A percentile compares a stretch with the other conserved stretches of the same genome.
Conservation (phyloP, 2,113 vertebrate genomes). For the Actinemys pallida region DNA sequence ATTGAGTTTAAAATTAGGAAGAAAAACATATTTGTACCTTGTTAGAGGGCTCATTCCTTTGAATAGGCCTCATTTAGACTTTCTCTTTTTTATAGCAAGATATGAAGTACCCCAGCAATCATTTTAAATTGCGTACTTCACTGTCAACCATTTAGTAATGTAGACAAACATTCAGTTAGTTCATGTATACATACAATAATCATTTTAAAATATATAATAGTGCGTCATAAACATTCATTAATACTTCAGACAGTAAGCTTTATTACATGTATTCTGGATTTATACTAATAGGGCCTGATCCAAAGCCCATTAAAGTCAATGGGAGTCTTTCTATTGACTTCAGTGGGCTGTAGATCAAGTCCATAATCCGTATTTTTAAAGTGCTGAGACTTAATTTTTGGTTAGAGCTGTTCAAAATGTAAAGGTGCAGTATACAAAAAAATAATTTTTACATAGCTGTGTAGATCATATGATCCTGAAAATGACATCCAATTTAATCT, state of each 20-base stretch:
- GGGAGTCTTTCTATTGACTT: neutral
- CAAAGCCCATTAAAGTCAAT: neutral
- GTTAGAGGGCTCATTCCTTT: neutral
- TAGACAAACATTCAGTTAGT: neutral
- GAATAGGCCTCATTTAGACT: neutral
- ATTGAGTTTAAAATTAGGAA: neutral
- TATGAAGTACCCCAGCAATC: neutral
- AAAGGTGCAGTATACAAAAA: neutral
- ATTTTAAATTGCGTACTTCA: neutral
- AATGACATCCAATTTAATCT: neutral
- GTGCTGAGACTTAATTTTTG: neutral
- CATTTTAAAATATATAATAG: neutral
- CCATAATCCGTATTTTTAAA: neutral
- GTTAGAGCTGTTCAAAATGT: neutral
- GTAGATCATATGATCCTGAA: neutral
- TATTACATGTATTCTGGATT: neutral
- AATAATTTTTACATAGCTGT: neutral
- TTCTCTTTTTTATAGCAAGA: neutral
- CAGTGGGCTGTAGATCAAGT: neutral
- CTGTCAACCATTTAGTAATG: neutral
- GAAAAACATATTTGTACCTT: neutral
- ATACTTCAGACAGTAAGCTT: neutral
- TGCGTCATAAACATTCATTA: neutral
- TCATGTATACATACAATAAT: neutral
- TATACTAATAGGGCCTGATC: neutral